phyloP scores from a whole-genome alignment of 2,888 invertebrate genomes.

The Drosophila demipolita region DNA sequence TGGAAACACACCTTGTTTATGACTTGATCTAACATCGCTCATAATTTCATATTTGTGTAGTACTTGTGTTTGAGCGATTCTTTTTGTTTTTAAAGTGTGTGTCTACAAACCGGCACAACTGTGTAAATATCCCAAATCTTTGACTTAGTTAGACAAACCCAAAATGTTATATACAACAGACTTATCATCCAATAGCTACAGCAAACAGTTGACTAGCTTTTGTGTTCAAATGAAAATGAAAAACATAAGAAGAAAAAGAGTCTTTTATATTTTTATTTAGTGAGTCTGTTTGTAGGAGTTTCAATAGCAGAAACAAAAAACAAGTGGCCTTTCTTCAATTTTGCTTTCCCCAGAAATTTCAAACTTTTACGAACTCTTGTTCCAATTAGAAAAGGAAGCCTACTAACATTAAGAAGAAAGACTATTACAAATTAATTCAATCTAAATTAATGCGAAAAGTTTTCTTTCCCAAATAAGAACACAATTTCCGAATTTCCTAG shows the following conservation, averaged over 20 bases:
- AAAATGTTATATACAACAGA: slow-evolving; percentile 33
- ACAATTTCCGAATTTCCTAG: not conserved
- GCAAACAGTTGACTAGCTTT: slow-evolving; percentile 40
- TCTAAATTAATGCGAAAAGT: slow-evolving; percentile 61
- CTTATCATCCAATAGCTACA: slow-evolving; percentile 13
- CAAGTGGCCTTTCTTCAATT: slow-evolving; percentile 17
- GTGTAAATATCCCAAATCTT: slow-evolving; percentile 63
- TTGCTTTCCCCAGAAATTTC: slow-evolving; percentile 9
- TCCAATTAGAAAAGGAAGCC: slow-evolving; percentile 57
- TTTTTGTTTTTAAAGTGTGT: slow-evolving; percentile 9
- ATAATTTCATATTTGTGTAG: slow-evolving; percentile 10
- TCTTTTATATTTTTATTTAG: slow-evolving; percentile 15
- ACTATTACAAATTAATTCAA: slow-evolving; percentile 47
- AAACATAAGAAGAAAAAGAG: not conserved
- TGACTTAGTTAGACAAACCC: slow-evolving; percentile 56
- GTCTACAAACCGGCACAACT: slow-evolving; percentile 53
- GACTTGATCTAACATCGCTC: slow-evolving; percentile 25
- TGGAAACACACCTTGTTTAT: slow-evolving; percentile 52
- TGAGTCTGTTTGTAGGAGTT: slow-evolving; percentile 9
- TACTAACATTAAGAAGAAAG: slow-evolving; percentile 18
- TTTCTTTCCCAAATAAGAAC: slow-evolving; percentile 20
- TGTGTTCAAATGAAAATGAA: slow-evolving; percentile 30
- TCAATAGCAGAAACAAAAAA: slow-evolving; percentile 15
- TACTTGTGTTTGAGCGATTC: not conserved
- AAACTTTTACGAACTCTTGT: slow-evolving; percentile 50